A percentile compares a stretch with the other conserved stretches of the same genome.
These are phyloP conservation scores for Rhopalosiphum nymphaeae DNA, from an alignment of 2,888 invertebrate genomes.

Conservation along the genomic window DNA sequence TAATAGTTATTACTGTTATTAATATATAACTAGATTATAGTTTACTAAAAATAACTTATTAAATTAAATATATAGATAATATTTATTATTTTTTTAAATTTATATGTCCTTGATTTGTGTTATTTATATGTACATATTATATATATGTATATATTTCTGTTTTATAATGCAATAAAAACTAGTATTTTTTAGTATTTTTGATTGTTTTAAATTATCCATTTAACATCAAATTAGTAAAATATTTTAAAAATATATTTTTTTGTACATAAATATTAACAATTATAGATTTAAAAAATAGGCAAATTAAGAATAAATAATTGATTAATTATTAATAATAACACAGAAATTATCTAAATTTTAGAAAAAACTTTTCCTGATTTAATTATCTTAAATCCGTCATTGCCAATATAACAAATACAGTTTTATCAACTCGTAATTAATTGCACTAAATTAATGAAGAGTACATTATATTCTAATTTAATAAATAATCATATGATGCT, in stretches of 20 bases:
- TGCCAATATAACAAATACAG: background rate
- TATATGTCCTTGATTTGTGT: too few relatives aligned
- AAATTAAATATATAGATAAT: background rate
- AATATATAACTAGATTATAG: background rate
- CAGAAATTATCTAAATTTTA: background rate
- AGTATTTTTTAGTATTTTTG: background rate
- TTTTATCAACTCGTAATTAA: conserved; percentile 10
- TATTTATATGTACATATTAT: background rate
- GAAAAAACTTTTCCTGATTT: background rate
- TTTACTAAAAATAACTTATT: background rate
- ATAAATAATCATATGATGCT: background rate
- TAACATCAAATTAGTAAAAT: background rate
- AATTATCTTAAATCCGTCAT: background rate
- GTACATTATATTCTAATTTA: background rate
- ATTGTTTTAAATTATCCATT: background rate
- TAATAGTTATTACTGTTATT: background rate
- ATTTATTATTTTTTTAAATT: background rate
- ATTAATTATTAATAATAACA: background rate
- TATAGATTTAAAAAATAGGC: background rate
- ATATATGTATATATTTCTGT: background rate
- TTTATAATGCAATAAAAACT: background rate
- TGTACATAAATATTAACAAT: background rate
- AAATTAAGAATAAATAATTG: background rate
- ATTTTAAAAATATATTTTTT: background rate
- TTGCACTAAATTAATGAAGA: background rate